phyloP scores from a whole-genome alignment of 2,113 vertebrate species.

The Riparia riparia region DNA sequence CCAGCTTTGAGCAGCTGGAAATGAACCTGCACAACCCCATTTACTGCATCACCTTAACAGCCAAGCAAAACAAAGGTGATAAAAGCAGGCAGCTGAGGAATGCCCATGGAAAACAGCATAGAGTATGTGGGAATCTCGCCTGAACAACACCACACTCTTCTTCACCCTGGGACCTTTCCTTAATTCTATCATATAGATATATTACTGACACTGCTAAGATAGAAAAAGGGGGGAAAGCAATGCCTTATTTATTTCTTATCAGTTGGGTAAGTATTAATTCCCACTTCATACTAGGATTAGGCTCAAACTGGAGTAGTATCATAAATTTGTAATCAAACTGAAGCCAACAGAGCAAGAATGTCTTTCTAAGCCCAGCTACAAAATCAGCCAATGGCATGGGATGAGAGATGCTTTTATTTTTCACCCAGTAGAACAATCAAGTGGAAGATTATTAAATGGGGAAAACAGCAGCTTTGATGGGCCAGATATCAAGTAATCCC shows the following conservation, averaged over 20 bases:
- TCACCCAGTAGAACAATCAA: slow-evolving; percentile 13
- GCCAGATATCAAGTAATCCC: not conserved
- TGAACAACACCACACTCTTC: not conserved
- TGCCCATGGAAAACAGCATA: not conserved
- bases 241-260: not conserved
- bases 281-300: not conserved
- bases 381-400: not conserved
- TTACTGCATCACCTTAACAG: not conserved
- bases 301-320: not conserved
- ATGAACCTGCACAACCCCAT: not conserved
- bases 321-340: not conserved
- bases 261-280: not conserved
- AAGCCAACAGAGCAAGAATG: not conserved
- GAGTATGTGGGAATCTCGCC: not conserved
- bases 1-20: not conserved
- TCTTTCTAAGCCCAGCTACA: not conserved
- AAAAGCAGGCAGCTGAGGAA: not conserved
- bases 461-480: slow-evolving; percentile 24
- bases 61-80: not conserved
- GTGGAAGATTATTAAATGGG: not conserved
- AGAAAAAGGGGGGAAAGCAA: not conserved
- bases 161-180: not conserved
- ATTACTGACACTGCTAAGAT: not conserved
- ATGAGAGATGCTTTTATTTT: slow-evolving; percentile 35
- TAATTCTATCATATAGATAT: not conserved